phyloP scores from a whole-genome alignment of 2,797 vertebrate genomes.

The Myotis findleyi region DNA sequence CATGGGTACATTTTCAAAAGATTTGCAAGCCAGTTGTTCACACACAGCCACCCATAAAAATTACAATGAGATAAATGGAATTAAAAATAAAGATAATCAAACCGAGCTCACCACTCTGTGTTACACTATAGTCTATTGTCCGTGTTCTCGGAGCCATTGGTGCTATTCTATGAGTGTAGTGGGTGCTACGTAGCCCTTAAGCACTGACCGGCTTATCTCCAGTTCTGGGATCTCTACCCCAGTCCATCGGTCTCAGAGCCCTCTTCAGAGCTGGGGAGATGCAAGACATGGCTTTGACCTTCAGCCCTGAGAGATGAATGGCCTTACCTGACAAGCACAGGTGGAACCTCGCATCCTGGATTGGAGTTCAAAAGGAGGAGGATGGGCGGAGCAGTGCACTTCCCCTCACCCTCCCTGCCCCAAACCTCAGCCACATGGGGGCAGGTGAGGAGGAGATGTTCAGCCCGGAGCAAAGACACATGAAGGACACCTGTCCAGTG shows the following conservation, averaged over 20 bases:
- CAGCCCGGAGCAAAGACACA: not conserved
- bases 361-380: not conserved
- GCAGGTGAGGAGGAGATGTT: not conserved
- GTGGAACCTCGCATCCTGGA: not conserved
- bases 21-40: not conserved
- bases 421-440: fast-evolving
- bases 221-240: not conserved
- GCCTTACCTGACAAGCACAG: not conserved
- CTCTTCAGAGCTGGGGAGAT: not conserved
- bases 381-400: fast-evolving
- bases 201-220: not conserved
- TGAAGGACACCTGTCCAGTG: not conserved
- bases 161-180: not conserved
- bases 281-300: not conserved
- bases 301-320: not conserved
- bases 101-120: not conserved
- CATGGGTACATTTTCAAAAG: not conserved
- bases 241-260: not conserved
- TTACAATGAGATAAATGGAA: not conserved
- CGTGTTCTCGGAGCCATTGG: not conserved
- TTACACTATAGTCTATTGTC: not conserved
- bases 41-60: not conserved
- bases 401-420: fast-evolving
- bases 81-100: not conserved
- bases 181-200: not conserved